phyloP scores from a whole-genome alignment of 2,113 vertebrate genomes.

The Eulemur macaco region DNA sequence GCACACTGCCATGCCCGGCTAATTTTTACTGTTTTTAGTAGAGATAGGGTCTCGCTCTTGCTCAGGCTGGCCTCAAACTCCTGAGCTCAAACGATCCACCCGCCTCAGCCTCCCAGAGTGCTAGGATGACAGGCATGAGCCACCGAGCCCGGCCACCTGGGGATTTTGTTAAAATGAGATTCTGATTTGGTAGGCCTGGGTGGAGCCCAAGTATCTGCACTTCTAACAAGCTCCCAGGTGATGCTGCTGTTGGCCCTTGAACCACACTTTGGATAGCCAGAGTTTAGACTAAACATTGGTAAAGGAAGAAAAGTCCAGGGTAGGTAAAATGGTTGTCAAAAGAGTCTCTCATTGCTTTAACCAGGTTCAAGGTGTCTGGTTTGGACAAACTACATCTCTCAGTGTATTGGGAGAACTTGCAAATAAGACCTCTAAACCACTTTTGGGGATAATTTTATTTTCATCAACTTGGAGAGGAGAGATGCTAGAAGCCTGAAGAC shows the following conservation, averaged over 20 bases:
- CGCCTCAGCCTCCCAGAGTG: too few species aligned
- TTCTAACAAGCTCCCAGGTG: background rate
- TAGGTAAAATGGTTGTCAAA: background rate
- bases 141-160: background rate
- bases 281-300: background rate
- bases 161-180: constrained; percentile 13
- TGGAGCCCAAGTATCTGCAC: background rate
- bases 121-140: too few species aligned
- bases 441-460: constrained; percentile 2
- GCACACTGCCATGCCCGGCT: too few species aligned
- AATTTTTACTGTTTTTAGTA: too few species aligned
- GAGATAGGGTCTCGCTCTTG: too few species aligned
- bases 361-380: background rate
- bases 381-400: background rate
- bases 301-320: background rate
- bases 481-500: background rate
- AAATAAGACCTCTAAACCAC: background rate
- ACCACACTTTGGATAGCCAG: background rate
- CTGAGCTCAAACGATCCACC: too few species aligned
- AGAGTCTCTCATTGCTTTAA: background rate
- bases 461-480: background rate
- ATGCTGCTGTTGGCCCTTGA: background rate
- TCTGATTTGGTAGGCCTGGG: background rate
- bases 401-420: background rate
- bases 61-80: too few species aligned